Base-by-base conservation (phyloP, 1,140 invertebrate genomes). In the Papilio dardanus region DNA sequence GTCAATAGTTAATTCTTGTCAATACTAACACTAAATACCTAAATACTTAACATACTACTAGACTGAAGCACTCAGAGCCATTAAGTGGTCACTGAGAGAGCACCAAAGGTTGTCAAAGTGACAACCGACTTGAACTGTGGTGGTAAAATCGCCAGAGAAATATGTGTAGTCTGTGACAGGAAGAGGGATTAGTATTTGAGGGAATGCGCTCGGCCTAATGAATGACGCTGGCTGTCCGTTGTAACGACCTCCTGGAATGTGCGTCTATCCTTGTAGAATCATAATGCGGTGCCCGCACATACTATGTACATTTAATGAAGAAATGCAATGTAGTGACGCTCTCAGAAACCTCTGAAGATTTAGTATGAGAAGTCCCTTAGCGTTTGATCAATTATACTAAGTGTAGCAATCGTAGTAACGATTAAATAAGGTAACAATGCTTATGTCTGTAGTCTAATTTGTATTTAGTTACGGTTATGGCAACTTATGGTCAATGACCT, bases 201-300 rank as follows among this genome's bases (percentile, higher is more conserved):
- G 37, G 68, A 71, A 71, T 71, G 68, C 68, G 31, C 35, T 71
- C 68, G 12, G 40, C 10, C 16, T 71, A 71, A 71, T 71, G 68
- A 71, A 71, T 71, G 68, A 71, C 68, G 42, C 46, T 35, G 68
- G 50, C n/a, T n/a, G 40, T 50, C 37, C 21, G 28, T 42, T 30
- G 68, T 71, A 71, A 71, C 40, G 68, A 71, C 40, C 68, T 69
- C 68, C 68, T 14, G 68, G 68, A 71, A 71, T 71, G 65, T n/a
- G 65, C 16, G 68, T 46, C 68, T 50, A 50, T 71, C 68, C 68
- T 50, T 46, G 68, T 71, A 30, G 68, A 71, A 71, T 46, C 68
- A 50, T 71, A 71, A 71, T 71, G 68, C 31, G 37, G n/a, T 46
- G 42, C 19, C 42, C 42, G n/a, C 42, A n/a, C 42, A 46, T 19